Base-by-base conservation (phyloP, 1,140 invertebrate genomes). In the Drosophila ironensis region DNA sequence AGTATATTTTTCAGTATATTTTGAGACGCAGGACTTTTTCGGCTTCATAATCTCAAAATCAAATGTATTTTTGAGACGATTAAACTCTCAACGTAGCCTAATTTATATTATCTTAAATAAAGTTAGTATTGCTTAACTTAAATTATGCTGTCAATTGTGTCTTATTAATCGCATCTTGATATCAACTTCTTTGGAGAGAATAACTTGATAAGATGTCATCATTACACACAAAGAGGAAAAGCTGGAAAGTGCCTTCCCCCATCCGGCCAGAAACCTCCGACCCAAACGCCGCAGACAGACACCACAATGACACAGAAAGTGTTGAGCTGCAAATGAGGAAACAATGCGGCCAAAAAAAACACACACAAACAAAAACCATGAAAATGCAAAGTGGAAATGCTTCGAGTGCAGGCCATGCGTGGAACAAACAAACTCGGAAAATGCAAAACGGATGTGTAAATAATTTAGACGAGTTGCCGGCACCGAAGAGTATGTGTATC, bases 391-490 rank as follows among this genome's bases (percentile, higher is more conserved):
- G 52, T 68, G 68, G 68, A 72, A 82, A 72, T 69, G 78, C 53
- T 70, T 73, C 61, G 67, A 84, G 78, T 73, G 73, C 56, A 67
- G 56, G 74, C 51, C 80, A 86, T 77, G 80, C 73, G 69, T 84
- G 69, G 46, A 30, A 44, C 68, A 82, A 42, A 72, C 69, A 82
- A 66, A 77, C 63, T 74, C 50, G 63, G 74, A 60, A 86, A 80
- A 84, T 86, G 80, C 67, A 87, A 86, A 86, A 86, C 80, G 80
- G 80, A 86, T 86, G 80, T 86, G 80, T 86, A 86, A 86, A 86
- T 86, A 86, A 86, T 86, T 86, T 86, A 86, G 80, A 86, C 71
- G 80, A 86, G 80, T 84, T 86, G 80, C 56, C 60, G 66, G 47
- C 60, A 56, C 51, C 50, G 44, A 37, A 52, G 42, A 53, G 50